Base-by-base conservation (phyloP, 2,113 vertebrate genomes). In the Rhynchopsitta pachyrhyncha region DNA sequence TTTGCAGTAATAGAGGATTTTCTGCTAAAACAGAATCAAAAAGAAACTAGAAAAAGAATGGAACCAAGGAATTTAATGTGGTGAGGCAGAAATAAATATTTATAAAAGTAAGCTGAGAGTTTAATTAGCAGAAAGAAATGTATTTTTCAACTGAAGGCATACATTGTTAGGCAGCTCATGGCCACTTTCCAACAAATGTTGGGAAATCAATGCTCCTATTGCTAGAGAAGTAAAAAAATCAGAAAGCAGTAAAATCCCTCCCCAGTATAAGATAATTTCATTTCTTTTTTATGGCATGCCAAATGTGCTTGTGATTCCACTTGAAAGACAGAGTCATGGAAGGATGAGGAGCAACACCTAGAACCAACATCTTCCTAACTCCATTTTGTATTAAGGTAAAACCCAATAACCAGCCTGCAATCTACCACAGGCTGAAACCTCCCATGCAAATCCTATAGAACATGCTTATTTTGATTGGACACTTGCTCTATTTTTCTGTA, bases 71-170 rank as follows among this genome's bases (percentile, higher is more conserved):
- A 97, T 97, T 59, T 88, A 77, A 97, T 97, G 95, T 94, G 67
- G 92, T 85, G 91, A 97, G 91, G 91, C 71, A 82, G 68, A 97
- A 95, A 89, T 92, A 97, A 98, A 97, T 97, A 97, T 98, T 98
- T 98, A 97, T 80, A 92, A 82, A 95, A 92, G 53, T 83, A 92
- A 91, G 62, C 68, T 6, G 4, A 33, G 37, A 80, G 79, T 86
- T 92, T 86, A 70, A 92, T 81, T 79, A 86, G 68, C 73, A 90
- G 60, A 52, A 49, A 90, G 88, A 98, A 97, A 93, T 41, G 85
- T 95, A 93, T 96, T 97, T 96, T 97, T 95, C 70, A 95, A 79
- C 87, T 31, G 81, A 94, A 95, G 91, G 90, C 84, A 92, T 74
- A 97, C 95, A 96, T 80, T 96, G 82, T 96, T 91, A 88, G 60